A percentile compares a stretch with the other conserved stretches of the same genome.
These are phyloP conservation scores for Amiota communis DNA, from an alignment of 2,888 invertebrate species.

Conservation along the genomic window DNA sequence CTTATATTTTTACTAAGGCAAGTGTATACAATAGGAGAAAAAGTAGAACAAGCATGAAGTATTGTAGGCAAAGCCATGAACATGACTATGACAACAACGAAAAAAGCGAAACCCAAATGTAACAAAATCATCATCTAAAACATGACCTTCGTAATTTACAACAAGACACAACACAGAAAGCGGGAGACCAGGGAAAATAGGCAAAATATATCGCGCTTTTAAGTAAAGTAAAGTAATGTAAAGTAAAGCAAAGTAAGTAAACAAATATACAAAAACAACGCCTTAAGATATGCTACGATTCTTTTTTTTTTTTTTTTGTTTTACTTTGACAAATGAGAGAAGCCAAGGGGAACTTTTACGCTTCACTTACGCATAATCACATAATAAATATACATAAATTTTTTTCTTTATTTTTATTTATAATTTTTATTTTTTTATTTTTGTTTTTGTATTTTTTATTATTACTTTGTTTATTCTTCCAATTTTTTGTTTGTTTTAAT, in stretches of 20 bases:
- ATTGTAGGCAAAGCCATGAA: background rate
- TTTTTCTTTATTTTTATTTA: background rate
- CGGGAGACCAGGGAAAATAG: too few species aligned
- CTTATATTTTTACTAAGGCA: too few species aligned
- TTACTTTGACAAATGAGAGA: constrained; percentile 5
- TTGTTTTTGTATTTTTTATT: background rate
- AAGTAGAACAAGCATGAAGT: too few species aligned
- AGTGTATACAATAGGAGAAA: too few species aligned
- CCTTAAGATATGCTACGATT: constrained; percentile 30
- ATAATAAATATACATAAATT: constrained; percentile 54
- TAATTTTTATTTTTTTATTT: background rate
- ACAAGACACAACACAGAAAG: background rate
- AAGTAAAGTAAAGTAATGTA: constrained; percentile 30
- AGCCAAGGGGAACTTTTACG: constrained; percentile 21
- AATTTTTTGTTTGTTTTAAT: background rate
- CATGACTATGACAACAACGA: constrained; percentile 8
- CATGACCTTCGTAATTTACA: constrained; percentile 48
- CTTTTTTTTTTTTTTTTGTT: background rate
- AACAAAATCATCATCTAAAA: constrained; percentile 6
- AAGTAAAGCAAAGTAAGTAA: constrained; percentile 33
- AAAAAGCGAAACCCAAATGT: background rate
- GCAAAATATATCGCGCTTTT: constrained; percentile 6
- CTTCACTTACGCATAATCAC: constrained; percentile 63
- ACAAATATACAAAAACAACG: constrained; percentile 16
- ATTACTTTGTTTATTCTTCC: background rate